Conservation (phyloP, 2,797 vertebrate genomes). For the Argyrosomus regius region DNA sequence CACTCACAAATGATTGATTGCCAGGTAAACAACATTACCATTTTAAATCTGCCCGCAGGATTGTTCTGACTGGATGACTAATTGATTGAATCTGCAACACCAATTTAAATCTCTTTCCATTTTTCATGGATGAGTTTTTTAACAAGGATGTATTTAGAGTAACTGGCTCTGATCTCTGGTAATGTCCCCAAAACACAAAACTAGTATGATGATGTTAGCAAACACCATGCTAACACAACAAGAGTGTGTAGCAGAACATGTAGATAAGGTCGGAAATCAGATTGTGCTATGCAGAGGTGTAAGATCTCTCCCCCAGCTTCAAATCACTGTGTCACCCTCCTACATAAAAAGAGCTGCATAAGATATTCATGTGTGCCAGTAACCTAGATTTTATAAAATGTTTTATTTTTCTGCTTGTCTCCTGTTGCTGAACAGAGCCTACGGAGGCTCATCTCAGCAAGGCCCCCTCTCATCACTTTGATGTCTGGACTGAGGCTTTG, state of each 20-base stretch:
- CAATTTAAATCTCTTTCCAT: conserved; percentile 35
- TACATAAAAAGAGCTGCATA: conserved; percentile 72
- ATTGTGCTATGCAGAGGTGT: conserved; percentile 61
- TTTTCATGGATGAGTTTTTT: conserved; percentile 36
- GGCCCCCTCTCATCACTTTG: conserved; percentile 62
- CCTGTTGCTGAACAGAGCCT: conserved; percentile 56
- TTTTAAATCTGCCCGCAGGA: conserved; percentile 67
- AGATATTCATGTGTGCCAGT: conserved; percentile 77
- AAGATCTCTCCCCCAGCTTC: conserved; percentile 62
- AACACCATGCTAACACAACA: conserved; percentile 19
- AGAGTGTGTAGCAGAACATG: conserved; percentile 35
- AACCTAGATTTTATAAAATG: conserved; percentile 79
- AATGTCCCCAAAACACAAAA: neutral
- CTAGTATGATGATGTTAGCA: conserved; percentile 14
- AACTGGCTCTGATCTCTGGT: conserved; percentile 34
- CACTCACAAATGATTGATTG: conserved; percentile 68
- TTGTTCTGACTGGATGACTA: conserved; percentile 61
- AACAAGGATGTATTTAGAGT: conserved; percentile 32
- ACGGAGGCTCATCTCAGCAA: conserved; percentile 35
- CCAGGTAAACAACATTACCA: conserved; percentile 75
- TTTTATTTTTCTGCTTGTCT: conserved; percentile 74
- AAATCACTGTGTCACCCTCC: conserved; percentile 76
- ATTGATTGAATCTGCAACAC: conserved; percentile 49
- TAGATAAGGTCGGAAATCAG: conserved; percentile 42
- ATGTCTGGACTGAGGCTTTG: conserved; percentile 63